phyloP scores from a whole-genome alignment of 2,113 vertebrate species.

The Catharus fuscescens region DNA sequence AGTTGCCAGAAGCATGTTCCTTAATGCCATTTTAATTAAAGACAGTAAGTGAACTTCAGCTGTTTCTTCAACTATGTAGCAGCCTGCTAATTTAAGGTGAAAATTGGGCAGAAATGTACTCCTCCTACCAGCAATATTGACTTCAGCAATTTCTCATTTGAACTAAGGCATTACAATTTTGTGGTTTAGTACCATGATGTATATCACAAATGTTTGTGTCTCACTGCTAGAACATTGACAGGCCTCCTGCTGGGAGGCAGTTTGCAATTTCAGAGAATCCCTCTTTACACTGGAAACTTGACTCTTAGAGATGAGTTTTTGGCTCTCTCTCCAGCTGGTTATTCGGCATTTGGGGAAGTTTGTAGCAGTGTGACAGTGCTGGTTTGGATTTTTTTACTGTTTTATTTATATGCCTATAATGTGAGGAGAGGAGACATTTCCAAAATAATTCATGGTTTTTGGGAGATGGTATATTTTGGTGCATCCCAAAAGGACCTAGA shows the following conservation, averaged over 20 bases:
- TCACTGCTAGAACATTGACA: not conserved
- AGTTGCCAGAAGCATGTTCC: not conserved
- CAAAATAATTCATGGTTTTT: not conserved
- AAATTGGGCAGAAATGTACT: not conserved
- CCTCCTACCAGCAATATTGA: not conserved
- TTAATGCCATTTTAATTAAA: conserved; percentile 42
- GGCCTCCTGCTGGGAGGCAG: not conserved
- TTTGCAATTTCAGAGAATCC: not conserved
- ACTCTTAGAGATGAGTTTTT: not conserved
- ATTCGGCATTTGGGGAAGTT: not conserved
- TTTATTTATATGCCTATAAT: not conserved
- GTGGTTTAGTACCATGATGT: not conserved
- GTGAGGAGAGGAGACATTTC: not conserved
- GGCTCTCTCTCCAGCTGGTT: not conserved
- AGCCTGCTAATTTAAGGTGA: not conserved
- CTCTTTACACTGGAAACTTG: not conserved
- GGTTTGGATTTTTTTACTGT: not conserved
- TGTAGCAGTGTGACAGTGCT: not conserved
- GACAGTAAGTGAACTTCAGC: not conserved
- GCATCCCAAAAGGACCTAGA: not conserved
- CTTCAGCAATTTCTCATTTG: not conserved
- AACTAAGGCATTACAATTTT: not conserved
- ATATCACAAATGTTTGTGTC: not conserved
- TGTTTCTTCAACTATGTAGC: not conserved
- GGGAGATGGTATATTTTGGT: not conserved